Conservation (phyloP, 2,888 invertebrate species). For the Acanthosepion pharaonis region DNA sequence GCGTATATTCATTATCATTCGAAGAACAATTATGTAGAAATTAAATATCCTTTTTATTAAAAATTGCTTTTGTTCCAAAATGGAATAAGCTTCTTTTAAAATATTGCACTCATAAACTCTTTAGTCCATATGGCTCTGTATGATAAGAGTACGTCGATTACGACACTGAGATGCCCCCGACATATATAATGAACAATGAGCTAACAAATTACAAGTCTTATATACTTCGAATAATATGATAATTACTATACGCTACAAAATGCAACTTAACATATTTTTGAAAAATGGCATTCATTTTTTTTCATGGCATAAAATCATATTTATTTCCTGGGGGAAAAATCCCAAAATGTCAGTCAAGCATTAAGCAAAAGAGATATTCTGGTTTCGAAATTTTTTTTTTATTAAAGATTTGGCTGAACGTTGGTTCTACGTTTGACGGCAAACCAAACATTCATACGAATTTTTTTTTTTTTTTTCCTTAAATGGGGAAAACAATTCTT, state of each 20-base stretch:
- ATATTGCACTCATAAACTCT: not conserved
- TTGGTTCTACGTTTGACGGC: not conserved
- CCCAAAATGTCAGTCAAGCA: not conserved
- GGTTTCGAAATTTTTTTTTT: not conserved
- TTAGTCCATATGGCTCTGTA: too few relatives aligned
- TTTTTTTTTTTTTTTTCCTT: not conserved
- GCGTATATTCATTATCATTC: not conserved
- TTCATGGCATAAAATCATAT: not conserved
- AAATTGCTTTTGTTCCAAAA: not conserved
- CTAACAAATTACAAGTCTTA: not conserved
- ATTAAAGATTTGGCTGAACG: not conserved
- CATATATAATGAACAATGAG: too few relatives aligned
- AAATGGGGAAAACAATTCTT: not conserved
- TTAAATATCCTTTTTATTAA: not conserved
- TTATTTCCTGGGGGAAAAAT: not conserved
- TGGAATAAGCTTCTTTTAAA: not conserved
- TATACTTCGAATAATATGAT: not conserved
- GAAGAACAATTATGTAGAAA: too few relatives aligned
- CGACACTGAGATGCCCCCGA: too few relatives aligned
- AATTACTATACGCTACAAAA: not conserved
- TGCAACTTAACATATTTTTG: not conserved
- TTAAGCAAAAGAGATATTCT: not conserved
- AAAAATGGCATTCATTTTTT: not conserved
- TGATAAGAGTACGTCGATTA: too few relatives aligned
- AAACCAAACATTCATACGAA: conserved; percentile 12